Evolutionary conservation across 2,113 vertebrate genomes (phyloP).

Genomic region (Zonotrichia leucophrys): DNA sequence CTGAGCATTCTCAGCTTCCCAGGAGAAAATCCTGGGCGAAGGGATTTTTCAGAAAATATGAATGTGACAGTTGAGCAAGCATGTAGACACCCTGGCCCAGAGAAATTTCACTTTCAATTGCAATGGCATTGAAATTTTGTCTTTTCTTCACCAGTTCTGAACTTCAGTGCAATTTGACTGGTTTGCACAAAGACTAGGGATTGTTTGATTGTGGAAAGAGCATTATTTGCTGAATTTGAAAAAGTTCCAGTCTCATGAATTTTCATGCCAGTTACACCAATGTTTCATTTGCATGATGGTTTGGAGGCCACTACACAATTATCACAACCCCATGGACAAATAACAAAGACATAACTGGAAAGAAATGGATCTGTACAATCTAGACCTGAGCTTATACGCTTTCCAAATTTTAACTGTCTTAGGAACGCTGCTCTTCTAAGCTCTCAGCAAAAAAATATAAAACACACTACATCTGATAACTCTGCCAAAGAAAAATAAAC

Average conservation of each 20-base stretch:
- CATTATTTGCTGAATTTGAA: neutral
- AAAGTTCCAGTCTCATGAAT: neutral
- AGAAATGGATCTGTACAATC: neutral
- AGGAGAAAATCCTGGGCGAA: too few species aligned
- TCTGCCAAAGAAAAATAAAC: neutral
- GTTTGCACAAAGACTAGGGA: neutral
- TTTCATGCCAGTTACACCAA: fast-evolving
- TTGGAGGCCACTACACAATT: neutral
- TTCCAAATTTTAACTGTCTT: neutral
- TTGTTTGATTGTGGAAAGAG: fast-evolving
- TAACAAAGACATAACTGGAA: neutral
- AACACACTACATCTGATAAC: neutral
- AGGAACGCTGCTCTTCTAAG: neutral
- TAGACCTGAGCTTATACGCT: neutral
- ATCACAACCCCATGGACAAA: neutral
- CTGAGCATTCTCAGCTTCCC: too few species aligned
- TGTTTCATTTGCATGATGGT: neutral
- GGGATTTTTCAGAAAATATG: too few species aligned
- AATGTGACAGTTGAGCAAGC: neutral
- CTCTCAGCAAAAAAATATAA: neutral
- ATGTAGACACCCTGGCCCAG: neutral
- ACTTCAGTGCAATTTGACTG: neutral
- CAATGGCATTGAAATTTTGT: neutral
- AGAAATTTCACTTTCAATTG: neutral
- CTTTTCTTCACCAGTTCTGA: neutral